A percentile compares a stretch with the other conserved stretches of the same genome.
These are phyloP conservation scores for Anthoscopus minutus DNA, from an alignment of 2,113 vertebrate species.

Conservation along the genomic window DNA sequence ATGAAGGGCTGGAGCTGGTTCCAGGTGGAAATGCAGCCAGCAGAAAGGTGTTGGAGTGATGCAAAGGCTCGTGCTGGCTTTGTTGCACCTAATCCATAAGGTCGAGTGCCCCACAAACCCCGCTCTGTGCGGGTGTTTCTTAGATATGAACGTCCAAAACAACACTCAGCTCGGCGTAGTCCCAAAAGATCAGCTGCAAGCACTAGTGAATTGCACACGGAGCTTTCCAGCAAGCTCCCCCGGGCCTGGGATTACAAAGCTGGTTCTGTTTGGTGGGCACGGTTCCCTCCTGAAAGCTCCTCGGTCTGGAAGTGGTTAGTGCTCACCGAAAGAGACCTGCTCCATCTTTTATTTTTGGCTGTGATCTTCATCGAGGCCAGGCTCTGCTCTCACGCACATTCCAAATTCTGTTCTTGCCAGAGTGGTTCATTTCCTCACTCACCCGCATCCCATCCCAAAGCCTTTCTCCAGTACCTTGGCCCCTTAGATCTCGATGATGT, in stretches of 20 bases:
- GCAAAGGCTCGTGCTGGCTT: background rate
- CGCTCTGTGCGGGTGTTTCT: fast-evolving
- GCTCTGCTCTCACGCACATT: background rate
- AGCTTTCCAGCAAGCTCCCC: background rate
- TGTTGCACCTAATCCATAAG: background rate
- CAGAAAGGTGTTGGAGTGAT: fast-evolving
- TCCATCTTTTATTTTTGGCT: background rate
- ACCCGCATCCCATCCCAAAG: background rate
- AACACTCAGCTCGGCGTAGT: fast-evolving
- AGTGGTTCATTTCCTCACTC: background rate
- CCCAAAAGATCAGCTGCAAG: background rate
- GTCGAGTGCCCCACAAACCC: background rate
- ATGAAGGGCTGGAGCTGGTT: background rate
- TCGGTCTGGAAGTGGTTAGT: background rate
- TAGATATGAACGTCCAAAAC: background rate
- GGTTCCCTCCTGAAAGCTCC: background rate
- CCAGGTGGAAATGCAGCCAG: background rate
- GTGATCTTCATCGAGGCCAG: background rate
- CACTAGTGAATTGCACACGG: fast-evolving
- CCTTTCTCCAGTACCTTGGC: background rate
- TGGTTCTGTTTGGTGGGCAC: background rate
- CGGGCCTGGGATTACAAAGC: background rate
- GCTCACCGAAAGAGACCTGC: background rate
- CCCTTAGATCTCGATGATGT: fast-evolving
- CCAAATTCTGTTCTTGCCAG: fast-evolving